Percentiles rank a stretch among this genome's conserved stretches.
Conservation (phyloP, 2,113 vertebrate species). For the Erythrolamprus reginae region DNA sequence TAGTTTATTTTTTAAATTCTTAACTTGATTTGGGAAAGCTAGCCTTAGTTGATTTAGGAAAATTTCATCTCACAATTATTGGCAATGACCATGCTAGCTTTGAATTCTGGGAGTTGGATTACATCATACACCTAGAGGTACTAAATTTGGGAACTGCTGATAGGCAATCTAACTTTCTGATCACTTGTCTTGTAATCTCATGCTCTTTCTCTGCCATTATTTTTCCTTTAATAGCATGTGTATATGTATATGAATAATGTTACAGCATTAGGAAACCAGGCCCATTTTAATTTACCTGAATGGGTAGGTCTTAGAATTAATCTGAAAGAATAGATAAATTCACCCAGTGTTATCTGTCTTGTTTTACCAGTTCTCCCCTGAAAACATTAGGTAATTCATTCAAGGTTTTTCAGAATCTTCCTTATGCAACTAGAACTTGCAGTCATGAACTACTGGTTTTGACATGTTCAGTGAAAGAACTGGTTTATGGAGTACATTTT, state of each 20-base stretch:
- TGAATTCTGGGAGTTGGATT: background rate
- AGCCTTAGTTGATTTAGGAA: background rate
- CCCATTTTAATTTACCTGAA: slow-evolving; percentile 23
- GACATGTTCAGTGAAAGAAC: slow-evolving; percentile 37
- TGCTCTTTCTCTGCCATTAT: background rate
- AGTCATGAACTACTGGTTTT: slow-evolving; percentile 32
- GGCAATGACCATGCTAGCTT: background rate
- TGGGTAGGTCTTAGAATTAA: slow-evolving; percentile 39
- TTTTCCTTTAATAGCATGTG: background rate
- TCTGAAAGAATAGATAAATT: slow-evolving; percentile 51
- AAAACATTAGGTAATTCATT: slow-evolving; percentile 65
- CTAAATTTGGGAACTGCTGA: background rate
- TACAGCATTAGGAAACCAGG: background rate
- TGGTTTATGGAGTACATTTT: slow-evolving; percentile 21
- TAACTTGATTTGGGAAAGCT: background rate
- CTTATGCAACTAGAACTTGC: slow-evolving; percentile 56
- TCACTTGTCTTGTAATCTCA: background rate
- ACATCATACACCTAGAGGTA: background rate
- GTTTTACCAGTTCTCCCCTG: slow-evolving; percentile 56
- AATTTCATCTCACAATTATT: background rate
- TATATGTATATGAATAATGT: slow-evolving; percentile 9
- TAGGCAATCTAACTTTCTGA: background rate
- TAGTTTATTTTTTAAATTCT: background rate
- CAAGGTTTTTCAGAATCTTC: slow-evolving; percentile 43
- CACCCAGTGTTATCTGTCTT: slow-evolving; percentile 50